phyloP scores from a whole-genome alignment of 2,888 invertebrate genomes.

The Diabrotica balteata region DNA sequence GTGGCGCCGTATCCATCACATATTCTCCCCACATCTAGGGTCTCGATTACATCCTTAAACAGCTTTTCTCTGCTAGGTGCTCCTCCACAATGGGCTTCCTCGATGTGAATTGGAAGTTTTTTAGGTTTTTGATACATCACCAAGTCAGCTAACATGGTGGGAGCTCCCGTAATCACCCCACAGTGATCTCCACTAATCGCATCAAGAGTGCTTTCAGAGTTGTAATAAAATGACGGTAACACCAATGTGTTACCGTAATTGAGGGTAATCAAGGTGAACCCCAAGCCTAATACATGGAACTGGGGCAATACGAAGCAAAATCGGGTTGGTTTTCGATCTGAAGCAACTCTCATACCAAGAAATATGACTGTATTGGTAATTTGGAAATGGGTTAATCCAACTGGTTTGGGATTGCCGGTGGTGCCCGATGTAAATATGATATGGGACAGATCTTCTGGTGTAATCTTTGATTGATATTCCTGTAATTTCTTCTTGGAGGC shows the following conservation, averaged over 20 bases:
- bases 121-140: too few relatives aligned
- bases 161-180: too few relatives aligned
- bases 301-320: constrained; percentile 77
- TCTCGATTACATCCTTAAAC: too few relatives aligned
- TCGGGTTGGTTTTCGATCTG: constrained; percentile 61
- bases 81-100: too few relatives aligned
- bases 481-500: too few relatives aligned
- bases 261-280: constrained; percentile 67
- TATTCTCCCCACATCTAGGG: too few relatives aligned
- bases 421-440: constrained; percentile 46
- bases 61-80: too few relatives aligned
- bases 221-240: constrained; percentile 67
- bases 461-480: too few relatives aligned
- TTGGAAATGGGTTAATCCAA: constrained; percentile 73
- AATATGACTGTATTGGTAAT: constrained; percentile 78
- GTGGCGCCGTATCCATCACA: constrained; percentile 68
- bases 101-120: too few relatives aligned
- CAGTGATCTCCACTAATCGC: constrained; percentile 73
- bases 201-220: constrained; percentile 68
- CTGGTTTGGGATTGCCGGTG: constrained; percentile 77
- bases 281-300: constrained; percentile 83
- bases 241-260: constrained; percentile 69
- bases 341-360: constrained; percentile 64
- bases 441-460: too few relatives aligned
- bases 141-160: too few relatives aligned